phyloP scores from a whole-genome alignment of 2,113 vertebrate species.

The Psettodes erumei region DNA sequence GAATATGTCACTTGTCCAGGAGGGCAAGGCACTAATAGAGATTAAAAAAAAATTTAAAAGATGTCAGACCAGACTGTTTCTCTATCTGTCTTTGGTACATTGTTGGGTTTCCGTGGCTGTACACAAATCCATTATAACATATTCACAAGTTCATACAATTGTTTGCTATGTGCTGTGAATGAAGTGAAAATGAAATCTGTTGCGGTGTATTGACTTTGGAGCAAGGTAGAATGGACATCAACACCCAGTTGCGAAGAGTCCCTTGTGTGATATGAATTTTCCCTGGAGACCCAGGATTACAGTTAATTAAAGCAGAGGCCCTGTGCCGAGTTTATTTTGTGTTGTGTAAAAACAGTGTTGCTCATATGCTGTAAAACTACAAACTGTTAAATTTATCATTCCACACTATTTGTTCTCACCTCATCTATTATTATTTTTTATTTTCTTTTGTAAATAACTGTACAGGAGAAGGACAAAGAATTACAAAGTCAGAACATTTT shows the following conservation, averaged over 20 bases:
- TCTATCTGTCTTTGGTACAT: background rate
- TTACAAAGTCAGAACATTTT: background rate
- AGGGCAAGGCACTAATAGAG: background rate
- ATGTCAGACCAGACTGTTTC: background rate
- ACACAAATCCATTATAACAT: constrained; percentile 25
- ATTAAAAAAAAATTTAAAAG: background rate
- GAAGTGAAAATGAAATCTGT: constrained; percentile 28
- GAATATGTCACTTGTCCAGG: constrained; percentile 4
- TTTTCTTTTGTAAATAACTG: constrained; percentile 27
- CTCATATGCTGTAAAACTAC: background rate
- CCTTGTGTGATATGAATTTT: constrained; percentile 19
- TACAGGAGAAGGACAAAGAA: background rate
- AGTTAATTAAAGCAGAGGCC: constrained; percentile 32
- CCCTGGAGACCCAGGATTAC: constrained; percentile 27
- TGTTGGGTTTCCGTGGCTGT: background rate
- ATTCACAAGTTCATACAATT: constrained; percentile 10
- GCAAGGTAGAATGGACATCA: background rate
- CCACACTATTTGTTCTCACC: background rate
- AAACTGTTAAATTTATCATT: background rate
- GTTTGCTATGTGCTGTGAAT: constrained; percentile 25
- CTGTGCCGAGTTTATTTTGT: constrained; percentile 19
- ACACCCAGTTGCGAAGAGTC: constrained; percentile 19
- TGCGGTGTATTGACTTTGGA: constrained; percentile 25
- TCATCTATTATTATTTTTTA: background rate
- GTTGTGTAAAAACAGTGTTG: constrained; percentile 16